phyloP scores from a whole-genome alignment of 2,888 invertebrate species.

The Schizotus pectinicornis region DNA sequence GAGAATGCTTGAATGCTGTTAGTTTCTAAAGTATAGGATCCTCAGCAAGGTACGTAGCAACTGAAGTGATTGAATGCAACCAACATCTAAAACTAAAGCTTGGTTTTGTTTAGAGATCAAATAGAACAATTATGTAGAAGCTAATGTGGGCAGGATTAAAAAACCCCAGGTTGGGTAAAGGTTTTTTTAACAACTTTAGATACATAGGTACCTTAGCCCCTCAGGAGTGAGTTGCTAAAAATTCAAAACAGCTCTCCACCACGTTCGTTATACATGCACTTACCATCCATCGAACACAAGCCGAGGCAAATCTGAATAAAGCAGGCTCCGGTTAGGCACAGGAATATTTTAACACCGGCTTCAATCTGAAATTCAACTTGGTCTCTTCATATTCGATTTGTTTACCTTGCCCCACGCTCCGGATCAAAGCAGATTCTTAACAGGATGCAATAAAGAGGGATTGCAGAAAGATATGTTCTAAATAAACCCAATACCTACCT shows the following conservation, averaged over 20 bases:
- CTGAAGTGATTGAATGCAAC: too few species aligned
- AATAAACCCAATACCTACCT: not conserved
- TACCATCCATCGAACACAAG: not conserved
- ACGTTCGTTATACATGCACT: not conserved
- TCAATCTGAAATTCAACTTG: not conserved
- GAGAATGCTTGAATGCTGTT: too few species aligned
- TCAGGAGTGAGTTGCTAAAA: not conserved
- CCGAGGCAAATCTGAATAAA: not conserved
- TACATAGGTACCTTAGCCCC: too few species aligned
- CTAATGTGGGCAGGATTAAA: too few species aligned
- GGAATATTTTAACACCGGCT: not conserved
- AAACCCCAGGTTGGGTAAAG: too few species aligned
- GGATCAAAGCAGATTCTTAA: slow-evolving; percentile 1
- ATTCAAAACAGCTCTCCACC: not conserved
- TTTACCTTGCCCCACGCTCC: not conserved
- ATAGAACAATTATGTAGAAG: too few species aligned
- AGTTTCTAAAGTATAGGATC: too few species aligned
- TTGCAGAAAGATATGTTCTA: not conserved
- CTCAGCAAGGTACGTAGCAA: too few species aligned
- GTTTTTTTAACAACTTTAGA: too few species aligned
- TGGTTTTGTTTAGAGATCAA: too few species aligned
- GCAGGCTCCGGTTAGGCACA: not conserved
- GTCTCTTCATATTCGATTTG: not conserved
- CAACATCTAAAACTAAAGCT: too few species aligned
- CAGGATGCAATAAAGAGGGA: not conserved